Evolutionary conservation across 2,797 vertebrate species (phyloP), one percentile per base, ranked within the genome.

Genomic region (Botia almorhae): DNA sequence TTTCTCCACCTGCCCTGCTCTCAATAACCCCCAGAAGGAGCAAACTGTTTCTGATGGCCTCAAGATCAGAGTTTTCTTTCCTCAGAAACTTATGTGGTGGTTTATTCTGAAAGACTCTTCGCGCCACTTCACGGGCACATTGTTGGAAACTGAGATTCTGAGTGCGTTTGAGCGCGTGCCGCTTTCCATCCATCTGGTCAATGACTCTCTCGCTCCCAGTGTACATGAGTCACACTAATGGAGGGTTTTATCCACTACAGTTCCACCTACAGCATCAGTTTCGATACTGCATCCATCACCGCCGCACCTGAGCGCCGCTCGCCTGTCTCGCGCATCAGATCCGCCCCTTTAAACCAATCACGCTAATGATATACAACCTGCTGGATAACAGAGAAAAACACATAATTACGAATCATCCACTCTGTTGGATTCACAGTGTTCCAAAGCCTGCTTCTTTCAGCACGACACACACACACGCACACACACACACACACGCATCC

Each of bases 351-450:
- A 12, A 80, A 55, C 75, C 75, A 79, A 70, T 74, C 56, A 79
- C 46, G 13, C 79, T 85, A 86, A 87, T 85, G 46, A 77, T 81
- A 86, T 82, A 78, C 84, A 88, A 85, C 80, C 79, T 39, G 67
- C 68, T 61, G 76, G 78, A 75, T 80, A 69, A 64, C 69, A n/a
- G 55, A 80, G 55, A 71, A 84, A 87, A 87, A 19, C 80, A 58
- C 69, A 87, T 89, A 84, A 88, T 91, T 90, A 89, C 89, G 87
- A 90, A 91, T 92, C 82, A 72, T 81, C 8, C n/a, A 39, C 83
- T 86, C 60, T 78, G 82, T 81, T 82, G 83, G 86, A 90, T 88
- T 87, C 69, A 61, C 85, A 83, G 87, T 80, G 69, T 88, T 85
- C 76, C 76, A 12, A 10, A 79, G 23, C 53, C 2, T 69, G 36